Conservation (phyloP, 2,113 vertebrate species). For the Channa maculata region DNA sequence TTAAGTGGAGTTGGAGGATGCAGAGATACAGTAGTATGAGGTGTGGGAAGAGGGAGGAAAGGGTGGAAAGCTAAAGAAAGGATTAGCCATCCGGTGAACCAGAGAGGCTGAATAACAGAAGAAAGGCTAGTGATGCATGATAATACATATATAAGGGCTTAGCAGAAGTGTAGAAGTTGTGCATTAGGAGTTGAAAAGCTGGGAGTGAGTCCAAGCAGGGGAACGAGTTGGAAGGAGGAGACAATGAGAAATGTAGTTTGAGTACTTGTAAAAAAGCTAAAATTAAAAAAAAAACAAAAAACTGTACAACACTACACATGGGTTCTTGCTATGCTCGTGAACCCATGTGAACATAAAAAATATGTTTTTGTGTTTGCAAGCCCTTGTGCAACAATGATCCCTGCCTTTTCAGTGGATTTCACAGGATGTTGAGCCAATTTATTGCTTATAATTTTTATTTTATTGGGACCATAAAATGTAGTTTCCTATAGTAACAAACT, state of each 20-base stretch:
- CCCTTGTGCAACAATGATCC: conserved; percentile 5
- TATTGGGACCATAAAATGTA: conserved; percentile 56
- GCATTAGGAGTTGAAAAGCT: conserved; percentile 21
- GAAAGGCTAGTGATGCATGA: conserved; percentile 74
- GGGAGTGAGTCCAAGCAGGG: background rate
- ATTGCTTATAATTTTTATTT: conserved; percentile 65
- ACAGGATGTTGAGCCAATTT: conserved; percentile 55
- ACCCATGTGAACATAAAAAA: background rate
- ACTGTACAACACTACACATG: background rate
- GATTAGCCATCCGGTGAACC: conserved; percentile 74
- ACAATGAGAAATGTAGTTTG: conserved; percentile 1
- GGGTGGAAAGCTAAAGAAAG: conserved; percentile 70
- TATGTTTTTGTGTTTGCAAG: conserved; percentile 12
- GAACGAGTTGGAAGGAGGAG: conserved; percentile 1
- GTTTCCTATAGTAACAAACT: conserved; percentile 47
- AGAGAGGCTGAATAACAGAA: conserved; percentile 75
- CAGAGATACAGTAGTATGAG: conserved; percentile 44
- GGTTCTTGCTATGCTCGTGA: background rate
- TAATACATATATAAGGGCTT: conserved; percentile 73
- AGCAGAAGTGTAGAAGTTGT: conserved; percentile 70
- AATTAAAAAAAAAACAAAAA: background rate
- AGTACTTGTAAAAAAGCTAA: background rate
- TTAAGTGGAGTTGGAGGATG: conserved; percentile 61
- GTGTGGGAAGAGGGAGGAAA: conserved; percentile 50
- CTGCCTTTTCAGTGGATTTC: conserved; percentile 30